A percentile compares a stretch with the other conserved stretches of the same genome.
These are phyloP conservation scores for Podotricha telesiphe DNA, from an alignment of 2,888 invertebrate species.

Conservation along the genomic window DNA sequence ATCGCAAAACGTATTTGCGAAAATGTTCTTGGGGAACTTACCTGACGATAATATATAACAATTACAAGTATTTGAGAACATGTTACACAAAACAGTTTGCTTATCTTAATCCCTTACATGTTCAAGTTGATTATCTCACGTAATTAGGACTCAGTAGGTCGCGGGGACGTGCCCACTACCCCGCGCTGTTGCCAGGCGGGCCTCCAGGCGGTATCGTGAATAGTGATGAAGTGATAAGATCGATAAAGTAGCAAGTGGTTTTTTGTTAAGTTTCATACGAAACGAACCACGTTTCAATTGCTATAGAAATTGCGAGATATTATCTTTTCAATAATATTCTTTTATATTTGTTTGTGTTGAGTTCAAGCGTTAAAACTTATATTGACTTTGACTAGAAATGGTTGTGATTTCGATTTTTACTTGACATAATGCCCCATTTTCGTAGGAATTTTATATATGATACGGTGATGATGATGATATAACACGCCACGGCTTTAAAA, in stretches of 20 bases:
- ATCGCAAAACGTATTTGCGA: neutral
- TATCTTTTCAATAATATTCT: neutral
- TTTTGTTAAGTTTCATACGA: neutral
- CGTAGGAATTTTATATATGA: no score
- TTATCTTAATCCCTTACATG: constrained; percentile 18
- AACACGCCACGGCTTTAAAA: no score
- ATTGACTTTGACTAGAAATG: no score
- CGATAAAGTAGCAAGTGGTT: neutral
- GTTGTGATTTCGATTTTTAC: no score
- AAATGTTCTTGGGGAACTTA: neutral
- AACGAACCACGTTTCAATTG: constrained; percentile 13
- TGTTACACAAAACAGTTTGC: constrained; percentile 8
- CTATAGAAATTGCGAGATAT: constrained; percentile 5
- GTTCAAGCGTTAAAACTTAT: no score
- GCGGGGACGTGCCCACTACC: constrained; percentile 8
- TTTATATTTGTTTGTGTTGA: neutral
- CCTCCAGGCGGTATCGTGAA: neutral
- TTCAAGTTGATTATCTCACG: constrained; percentile 2
- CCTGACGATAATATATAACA: no score
- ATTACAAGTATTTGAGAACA: neutral
- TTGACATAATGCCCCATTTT: no score
- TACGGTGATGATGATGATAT: no score
- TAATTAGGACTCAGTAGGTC: neutral
- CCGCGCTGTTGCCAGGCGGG: neutral
- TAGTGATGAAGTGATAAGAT: constrained; percentile 23